These are phyloP conservation scores for Metridium senile DNA, from an alignment of 92 coral and sea anemone species.

Conservation along the genomic window DNA sequence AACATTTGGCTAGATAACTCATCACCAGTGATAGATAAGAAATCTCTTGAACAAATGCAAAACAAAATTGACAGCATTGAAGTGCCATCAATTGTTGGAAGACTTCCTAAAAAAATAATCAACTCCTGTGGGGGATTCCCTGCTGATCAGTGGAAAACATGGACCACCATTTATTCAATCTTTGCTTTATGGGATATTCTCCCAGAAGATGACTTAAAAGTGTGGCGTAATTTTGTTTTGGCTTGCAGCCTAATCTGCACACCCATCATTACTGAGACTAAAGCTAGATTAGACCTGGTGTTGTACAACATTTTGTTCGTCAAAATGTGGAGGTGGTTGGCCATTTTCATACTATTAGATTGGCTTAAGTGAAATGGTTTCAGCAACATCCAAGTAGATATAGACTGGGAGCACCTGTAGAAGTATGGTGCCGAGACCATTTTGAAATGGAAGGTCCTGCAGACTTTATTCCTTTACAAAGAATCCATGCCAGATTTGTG, in stretches of 20 bases:
- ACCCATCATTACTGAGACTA: slow-evolving; percentile 30
- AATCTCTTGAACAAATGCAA: too few relatives aligned
- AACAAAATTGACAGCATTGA: too few relatives aligned
- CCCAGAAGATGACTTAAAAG: slow-evolving; percentile 39
- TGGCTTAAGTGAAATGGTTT: slow-evolving; percentile 57
- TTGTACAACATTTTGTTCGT: slow-evolving; percentile 39
- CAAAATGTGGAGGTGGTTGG: slow-evolving; percentile 50
- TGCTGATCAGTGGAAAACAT: slow-evolving; percentile 63
- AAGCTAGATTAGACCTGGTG: slow-evolving; percentile 50
- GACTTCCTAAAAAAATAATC: slow-evolving; percentile 47
- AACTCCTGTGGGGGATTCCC: slow-evolving; percentile 55
- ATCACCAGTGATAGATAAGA: too few relatives aligned
- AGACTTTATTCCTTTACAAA: slow-evolving; percentile 58
- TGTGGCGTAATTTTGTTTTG: slow-evolving; percentile 54
- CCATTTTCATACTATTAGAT: slow-evolving; percentile 23
- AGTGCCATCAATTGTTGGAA: slow-evolving; percentile 47
- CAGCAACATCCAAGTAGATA: slow-evolving; percentile 35
- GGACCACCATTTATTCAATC: slow-evolving; percentile 42
- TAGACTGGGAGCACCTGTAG: slow-evolving; percentile 39
- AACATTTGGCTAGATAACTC: too few relatives aligned
- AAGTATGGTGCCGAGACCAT: slow-evolving; percentile 49
- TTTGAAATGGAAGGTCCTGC: slow-evolving; percentile 61
- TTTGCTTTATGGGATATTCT: slow-evolving; percentile 31
- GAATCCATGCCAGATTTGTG: slow-evolving; percentile 42
- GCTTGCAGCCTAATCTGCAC: slow-evolving; percentile 33